Base-by-base conservation (phyloP, 2,888 invertebrate genomes). In the Dynastes tityus region DNA sequence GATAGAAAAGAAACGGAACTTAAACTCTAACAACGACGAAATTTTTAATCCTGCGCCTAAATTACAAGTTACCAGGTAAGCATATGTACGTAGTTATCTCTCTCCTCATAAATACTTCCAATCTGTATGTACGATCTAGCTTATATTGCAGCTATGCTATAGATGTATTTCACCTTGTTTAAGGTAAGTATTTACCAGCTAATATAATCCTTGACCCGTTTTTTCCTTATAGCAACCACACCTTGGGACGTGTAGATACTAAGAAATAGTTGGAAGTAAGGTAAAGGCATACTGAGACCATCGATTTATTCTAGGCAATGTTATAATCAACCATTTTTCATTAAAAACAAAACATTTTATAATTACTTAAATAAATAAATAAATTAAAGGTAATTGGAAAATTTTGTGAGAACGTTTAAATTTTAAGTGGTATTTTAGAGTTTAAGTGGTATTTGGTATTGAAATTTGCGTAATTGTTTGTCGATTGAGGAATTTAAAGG, bases 201-300 rank as follows among this genome's bases (percentile, higher is more conserved):
- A 53, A 37, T 8, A 9, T 45, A 64, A 76, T 51, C 51, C 76
- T 76, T 76, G 65, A 65, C 76, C 53, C n/a, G 22, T 61, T 74
- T 58, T 74, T 74, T 61, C 13, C 40, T 40, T 40, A 27, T 61
- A 61, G 8, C 0, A 16, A 63, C 73, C 73, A 61, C 61, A 61
- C 73, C 73, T 61, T 16, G 0, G 3, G 16, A 6, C 2, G 40
- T 40, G 5, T 40, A 5, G 6, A 45, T 45, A 45, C 8, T 45
- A 8, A 45, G 45, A 45, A 45, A 6, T 11, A 9, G 9, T 45
- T 45, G 45, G 32, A 32, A 32, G 32, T 32, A 32, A 32, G 5
- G 4, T 16, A 16, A 0, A 32, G 32, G 5, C 5, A 32, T 32
- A 32, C 32, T 5, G 32, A 32, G 32, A 32, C 32, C 32, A 32